Conservation (phyloP, 2,888 invertebrate species). For the Axea sp. region DNA sequence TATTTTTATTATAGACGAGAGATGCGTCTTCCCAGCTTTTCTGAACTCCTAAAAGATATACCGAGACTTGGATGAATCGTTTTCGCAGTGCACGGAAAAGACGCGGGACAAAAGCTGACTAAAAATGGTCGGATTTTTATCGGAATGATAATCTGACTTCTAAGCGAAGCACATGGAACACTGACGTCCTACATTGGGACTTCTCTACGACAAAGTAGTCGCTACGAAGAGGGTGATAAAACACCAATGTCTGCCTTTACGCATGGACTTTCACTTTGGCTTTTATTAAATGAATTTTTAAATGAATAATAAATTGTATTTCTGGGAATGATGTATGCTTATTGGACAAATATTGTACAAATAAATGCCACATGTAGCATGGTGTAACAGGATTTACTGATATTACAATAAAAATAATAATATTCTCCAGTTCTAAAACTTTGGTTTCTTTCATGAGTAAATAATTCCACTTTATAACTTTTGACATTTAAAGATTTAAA, state of each 20-base stretch:
- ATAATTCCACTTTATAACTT: no score
- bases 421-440: no score
- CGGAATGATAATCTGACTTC: conserved; percentile 43
- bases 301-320: no score
- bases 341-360: no score
- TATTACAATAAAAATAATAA: no score
- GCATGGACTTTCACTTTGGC: conserved; percentile 11
- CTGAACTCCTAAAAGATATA: conserved; percentile 27
- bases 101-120: conserved; percentile 26
- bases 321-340: no score
- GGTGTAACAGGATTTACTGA: no score
- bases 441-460: no score
- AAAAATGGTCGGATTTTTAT: conserved; percentile 44
- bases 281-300: no score
- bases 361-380: no score
- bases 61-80: conserved; percentile 10
- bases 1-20: conserved; percentile 27
- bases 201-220: conserved; percentile 55
- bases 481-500: no score
- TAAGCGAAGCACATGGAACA: conserved; percentile 50
- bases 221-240: conserved; percentile 48
- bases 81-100: conserved; percentile 9
- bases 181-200: conserved; percentile 41
- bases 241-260: conserved; percentile 46
- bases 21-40: conserved; percentile 26